Evolutionary conservation across 1,140 invertebrate species (phyloP).

Genomic region (Dolichoris vasculosae): DNA sequence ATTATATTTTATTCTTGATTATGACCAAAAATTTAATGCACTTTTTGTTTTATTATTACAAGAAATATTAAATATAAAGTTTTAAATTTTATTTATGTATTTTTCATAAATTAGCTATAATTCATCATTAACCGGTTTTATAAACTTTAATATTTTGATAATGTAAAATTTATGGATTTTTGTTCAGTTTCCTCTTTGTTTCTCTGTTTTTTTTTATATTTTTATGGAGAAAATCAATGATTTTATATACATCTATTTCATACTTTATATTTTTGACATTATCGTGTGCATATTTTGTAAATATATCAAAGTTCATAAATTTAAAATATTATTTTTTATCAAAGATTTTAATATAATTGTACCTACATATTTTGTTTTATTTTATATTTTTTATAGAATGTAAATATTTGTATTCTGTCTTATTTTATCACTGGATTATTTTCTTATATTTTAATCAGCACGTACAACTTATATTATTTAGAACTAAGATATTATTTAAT

Average conservation of each 20-base stretch:
- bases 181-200: not conserved
- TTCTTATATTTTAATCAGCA: not conserved
- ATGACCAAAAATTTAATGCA: too few relatives aligned
- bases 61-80: too few relatives aligned
- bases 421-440: not conserved
- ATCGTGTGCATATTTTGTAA: slow-evolving; percentile 15
- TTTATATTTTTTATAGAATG: not conserved
- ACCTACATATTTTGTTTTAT: not conserved
- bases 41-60: too few relatives aligned
- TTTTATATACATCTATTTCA: slow-evolving; percentile 11
- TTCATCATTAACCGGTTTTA: not conserved
- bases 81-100: too few relatives aligned
- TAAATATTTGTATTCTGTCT: not conserved
- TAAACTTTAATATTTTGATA: not conserved
- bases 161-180: slow-evolving; percentile 14
- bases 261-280: not conserved
- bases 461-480: not conserved
- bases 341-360: not conserved
- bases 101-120: too few relatives aligned
- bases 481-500: slow-evolving; percentile 2
- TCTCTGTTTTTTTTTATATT: slow-evolving; percentile 18
- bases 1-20: too few relatives aligned
- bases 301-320: not conserved
- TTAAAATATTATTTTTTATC: slow-evolving; percentile 2
- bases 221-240: slow-evolving; percentile 5